Percentiles rank a stretch among this genome's conserved stretches.
Evolutionary conservation across 1,140 invertebrate species (phyloP).

Genomic region (Bradysia coprophila): DNA sequence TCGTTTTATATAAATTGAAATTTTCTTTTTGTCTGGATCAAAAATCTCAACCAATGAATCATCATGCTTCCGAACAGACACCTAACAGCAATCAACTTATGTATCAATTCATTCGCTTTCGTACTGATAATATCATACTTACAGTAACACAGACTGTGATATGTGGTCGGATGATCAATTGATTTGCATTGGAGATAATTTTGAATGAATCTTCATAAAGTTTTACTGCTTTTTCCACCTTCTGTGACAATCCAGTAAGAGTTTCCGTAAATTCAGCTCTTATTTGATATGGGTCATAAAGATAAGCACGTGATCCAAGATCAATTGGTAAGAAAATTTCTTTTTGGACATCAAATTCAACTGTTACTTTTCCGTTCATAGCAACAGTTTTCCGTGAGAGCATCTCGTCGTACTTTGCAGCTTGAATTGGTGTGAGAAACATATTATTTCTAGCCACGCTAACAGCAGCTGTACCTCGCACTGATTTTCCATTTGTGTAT

Average conservation of each 20-base stretch:
- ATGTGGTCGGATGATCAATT: too few species aligned
- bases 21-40: neutral
- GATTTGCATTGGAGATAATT: neutral
- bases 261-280: constrained; percentile 58
- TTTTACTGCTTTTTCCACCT: neutral
- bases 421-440: constrained; percentile 19
- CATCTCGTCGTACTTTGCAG: constrained; percentile 27
- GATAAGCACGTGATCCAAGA: too few species aligned
- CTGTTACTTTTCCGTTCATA: constrained; percentile 48
- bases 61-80: neutral
- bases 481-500: constrained; percentile 47
- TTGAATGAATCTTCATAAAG: neutral
- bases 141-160: neutral
- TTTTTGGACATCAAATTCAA: constrained; percentile 46
- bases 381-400: constrained; percentile 37
- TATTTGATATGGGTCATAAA: constrained; percentile 32
- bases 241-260: constrained; percentile 32
- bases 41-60: neutral
- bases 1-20: neutral
- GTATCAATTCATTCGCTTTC: neutral
- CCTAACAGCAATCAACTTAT: neutral
- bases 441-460: constrained; percentile 30
- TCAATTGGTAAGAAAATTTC: constrained; percentile 34
- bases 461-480: constrained; percentile 53
- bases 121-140: neutral